These are phyloP conservation scores for Ormyrus rosae DNA, from an alignment of 2,888 invertebrate species.

Conservation along the genomic window DNA sequence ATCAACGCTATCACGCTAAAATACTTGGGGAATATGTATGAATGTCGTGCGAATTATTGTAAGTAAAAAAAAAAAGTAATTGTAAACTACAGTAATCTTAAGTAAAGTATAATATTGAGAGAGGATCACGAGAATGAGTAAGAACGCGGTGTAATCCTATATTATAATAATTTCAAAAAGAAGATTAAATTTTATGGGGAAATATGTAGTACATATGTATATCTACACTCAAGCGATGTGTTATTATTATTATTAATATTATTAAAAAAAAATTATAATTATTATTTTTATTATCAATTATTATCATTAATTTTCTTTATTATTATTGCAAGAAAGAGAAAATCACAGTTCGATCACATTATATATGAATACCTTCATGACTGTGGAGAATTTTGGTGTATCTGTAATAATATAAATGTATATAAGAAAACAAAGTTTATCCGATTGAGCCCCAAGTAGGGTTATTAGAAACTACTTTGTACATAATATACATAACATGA, in stretches of 20 bases:
- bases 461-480: conserved; percentile 69
- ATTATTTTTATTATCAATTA: conserved; percentile 47
- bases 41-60: conserved; percentile 62
- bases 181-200: conserved; percentile 56
- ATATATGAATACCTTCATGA: conserved; percentile 61
- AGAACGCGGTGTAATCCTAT: conserved; percentile 43
- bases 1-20: conserved; percentile 62
- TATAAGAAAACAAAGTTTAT: conserved; percentile 68
- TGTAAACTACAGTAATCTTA: conserved; percentile 58
- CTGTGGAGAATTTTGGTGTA: conserved; percentile 69
- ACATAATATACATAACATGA: conserved; percentile 72
- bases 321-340: conserved; percentile 46
- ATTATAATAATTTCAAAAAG: conserved; percentile 41
- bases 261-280: conserved; percentile 34
- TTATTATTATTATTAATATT: conserved; percentile 49
- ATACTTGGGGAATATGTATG: conserved; percentile 59
- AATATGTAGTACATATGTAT: conserved; percentile 48
- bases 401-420: conserved; percentile 71
- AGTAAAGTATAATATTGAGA: conserved; percentile 61
- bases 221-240: conserved; percentile 53
- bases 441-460: conserved; percentile 68
- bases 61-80: conserved; percentile 59
- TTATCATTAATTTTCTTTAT: conserved; percentile 57
- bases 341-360: conserved; percentile 56
- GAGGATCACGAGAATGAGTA: conserved; percentile 42